Evolutionary conservation across 1,140 invertebrate species (phyloP).

Genomic region (Penaeus indicus): DNA sequence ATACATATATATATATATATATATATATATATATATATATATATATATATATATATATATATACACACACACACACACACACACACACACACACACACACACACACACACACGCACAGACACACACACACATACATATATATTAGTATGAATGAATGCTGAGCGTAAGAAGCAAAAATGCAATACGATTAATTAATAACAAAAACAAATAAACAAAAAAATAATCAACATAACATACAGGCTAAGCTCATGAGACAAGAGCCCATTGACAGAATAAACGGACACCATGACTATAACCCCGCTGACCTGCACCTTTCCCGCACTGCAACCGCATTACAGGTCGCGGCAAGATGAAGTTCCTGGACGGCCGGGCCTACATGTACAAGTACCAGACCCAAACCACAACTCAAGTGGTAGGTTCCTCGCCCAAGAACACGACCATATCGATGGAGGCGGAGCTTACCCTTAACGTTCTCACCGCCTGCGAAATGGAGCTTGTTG

Average conservation of each 20-base stretch:
- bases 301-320: neutral
- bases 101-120: neutral
- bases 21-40: neutral
- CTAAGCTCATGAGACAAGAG: neutral
- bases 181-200: no score
- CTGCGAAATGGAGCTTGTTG: conserved; percentile 56
- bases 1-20: neutral
- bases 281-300: neutral
- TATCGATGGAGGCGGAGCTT: conserved; percentile 28
- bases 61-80: neutral
- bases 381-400: conserved; percentile 44
- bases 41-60: neutral
- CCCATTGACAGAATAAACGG: neutral
- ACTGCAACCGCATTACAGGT: conserved; percentile 20
- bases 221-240: no score
- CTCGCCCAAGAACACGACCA: conserved; percentile 37
- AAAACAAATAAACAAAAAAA: no score
- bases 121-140: neutral
- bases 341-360: conserved; percentile 25
- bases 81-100: neutral
- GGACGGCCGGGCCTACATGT: conserved; percentile 46
- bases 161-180: no score
- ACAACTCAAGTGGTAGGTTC: conserved; percentile 37
- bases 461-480: conserved; percentile 51
- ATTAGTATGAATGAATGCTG: neutral